Evolutionary conservation across 2,113 vertebrate genomes (phyloP).

Genomic region (Athene noctua): DNA sequence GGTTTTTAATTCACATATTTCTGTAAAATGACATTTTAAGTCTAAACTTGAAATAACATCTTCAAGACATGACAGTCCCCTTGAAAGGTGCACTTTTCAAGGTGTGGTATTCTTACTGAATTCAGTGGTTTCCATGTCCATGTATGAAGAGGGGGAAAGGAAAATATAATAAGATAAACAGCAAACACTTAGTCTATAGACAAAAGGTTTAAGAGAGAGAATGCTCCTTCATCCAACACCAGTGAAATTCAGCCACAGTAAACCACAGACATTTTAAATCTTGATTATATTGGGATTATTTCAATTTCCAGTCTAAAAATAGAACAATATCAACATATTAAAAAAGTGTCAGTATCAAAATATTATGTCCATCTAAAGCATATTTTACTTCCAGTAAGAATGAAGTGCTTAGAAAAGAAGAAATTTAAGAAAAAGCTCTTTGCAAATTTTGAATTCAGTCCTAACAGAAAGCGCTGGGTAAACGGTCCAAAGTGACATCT

Average conservation of each 20-base stretch:
- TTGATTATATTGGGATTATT: neutral
- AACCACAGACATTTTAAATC: neutral
- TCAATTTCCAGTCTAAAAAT: neutral
- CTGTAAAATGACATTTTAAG: neutral
- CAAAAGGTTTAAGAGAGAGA: neutral
- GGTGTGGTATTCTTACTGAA: neutral
- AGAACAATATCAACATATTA: neutral
- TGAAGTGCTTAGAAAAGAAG: neutral
- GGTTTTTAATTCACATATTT: neutral
- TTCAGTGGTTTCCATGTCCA: neutral
- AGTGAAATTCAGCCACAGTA: neutral
- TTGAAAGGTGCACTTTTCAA: neutral
- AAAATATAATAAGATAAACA: neutral
- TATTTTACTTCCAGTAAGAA: neutral
- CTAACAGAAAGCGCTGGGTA: neutral
- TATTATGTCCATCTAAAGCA: neutral
- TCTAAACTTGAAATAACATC: neutral
- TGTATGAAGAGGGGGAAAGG: fast-evolving
- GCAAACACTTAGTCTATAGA: neutral
- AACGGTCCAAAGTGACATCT: neutral
- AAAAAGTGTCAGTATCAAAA: neutral
- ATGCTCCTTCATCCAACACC: neutral
- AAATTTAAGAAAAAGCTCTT: neutral
- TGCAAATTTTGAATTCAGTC: neutral
- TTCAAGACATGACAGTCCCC: neutral